Evolutionary conservation across 2,113 vertebrate genomes (phyloP), one percentile per base, ranked within the genome.

Genomic region (Ursus arctos): DNA sequence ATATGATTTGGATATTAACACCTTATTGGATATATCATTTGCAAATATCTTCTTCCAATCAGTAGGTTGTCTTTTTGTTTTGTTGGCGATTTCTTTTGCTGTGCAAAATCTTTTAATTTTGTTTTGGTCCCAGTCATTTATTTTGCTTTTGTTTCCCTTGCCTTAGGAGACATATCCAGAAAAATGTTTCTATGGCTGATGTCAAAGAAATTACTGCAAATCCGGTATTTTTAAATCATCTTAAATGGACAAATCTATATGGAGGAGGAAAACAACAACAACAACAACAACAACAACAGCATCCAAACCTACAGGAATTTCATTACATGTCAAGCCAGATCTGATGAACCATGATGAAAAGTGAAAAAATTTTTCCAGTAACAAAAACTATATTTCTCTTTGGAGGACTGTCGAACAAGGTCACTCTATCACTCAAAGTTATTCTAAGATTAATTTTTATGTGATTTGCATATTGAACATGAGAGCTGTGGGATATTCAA

Each of bases 281-380:
- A 59, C 8, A 24, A 59, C 8, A 24, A 10, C 8, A 24, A 43
- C 43, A 26, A 28, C 28, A 31, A 31, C 12, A 65, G 14, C 81
- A 72, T 85, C 79, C 86, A 96, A 91, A 91, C n/a, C 57, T 95
- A 2, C 24, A 67, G 61, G 43, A 95, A 85, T 89, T 72, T 67
- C 21, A 59, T 5, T 65, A 36, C 82, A 82, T 81, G 6, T 96
- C 90, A 97, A 92, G 2, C 94, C 65, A 94, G 24, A 26, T 94
- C 77, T 97, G 76, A 74, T 81, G 84, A 97, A 91, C 6, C 59
- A 76, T 59, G 16, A 59, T 95, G 49, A 96, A 87, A 97, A 92
- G 40, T 91, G 22, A 74, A 74, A 67, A 95, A 96, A 94, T 74
- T 55, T 11, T 33, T 94, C 95, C 10, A 72, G 22, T 69, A 95